Percentiles rank a stretch among this genome's conserved stretches.
phyloP scores from a whole-genome alignment of 2,797 vertebrate species.

The Lepilemur ruficaudatus region DNA sequence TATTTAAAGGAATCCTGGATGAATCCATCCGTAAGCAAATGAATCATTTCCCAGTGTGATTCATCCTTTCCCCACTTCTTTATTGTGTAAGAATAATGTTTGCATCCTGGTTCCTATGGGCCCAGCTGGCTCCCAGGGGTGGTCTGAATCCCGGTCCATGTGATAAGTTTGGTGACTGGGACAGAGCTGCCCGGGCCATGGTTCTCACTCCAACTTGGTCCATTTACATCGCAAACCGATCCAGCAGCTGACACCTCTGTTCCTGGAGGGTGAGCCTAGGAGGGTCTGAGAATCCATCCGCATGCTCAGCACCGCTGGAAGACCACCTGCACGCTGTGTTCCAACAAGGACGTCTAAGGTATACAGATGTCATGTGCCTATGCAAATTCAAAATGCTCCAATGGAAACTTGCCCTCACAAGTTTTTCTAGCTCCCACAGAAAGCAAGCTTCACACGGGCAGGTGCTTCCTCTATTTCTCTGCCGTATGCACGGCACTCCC shows the following conservation, averaged over 20 bases:
- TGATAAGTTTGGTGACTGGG: background rate
- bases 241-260: background rate
- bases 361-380: background rate
- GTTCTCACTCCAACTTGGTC: background rate
- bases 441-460: background rate
- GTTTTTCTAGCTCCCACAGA: background rate
- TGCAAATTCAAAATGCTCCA: background rate
- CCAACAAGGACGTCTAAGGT: background rate
- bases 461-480: background rate
- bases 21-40: background rate
- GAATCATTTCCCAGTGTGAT: background rate
- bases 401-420: background rate
- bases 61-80: background rate
- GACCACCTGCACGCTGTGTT: accelerated
- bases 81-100: background rate
- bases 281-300: background rate
- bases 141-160: background rate
- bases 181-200: too few relatives aligned
- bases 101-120: background rate
- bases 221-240: background rate
- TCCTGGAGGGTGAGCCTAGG: background rate
- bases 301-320: background rate
- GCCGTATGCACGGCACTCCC: background rate
- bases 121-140: background rate
- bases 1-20: constrained; percentile 43